Percentiles rank a stretch among this genome's conserved stretches.
phyloP scores from a whole-genome alignment of 2,113 vertebrate genomes.

The Ibidorhyncha struthersii region DNA sequence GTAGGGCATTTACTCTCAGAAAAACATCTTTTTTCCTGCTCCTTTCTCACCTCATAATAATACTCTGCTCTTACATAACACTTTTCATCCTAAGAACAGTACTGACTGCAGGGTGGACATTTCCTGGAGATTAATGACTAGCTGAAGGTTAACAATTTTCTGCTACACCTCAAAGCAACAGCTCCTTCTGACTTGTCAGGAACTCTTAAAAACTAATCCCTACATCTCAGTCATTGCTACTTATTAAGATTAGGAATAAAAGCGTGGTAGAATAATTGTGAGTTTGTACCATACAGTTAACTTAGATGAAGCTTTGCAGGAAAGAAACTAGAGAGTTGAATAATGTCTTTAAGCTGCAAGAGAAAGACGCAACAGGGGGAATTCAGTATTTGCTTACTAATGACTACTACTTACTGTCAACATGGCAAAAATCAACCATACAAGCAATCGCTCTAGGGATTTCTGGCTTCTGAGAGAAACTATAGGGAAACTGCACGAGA shows the following conservation, averaged over 20 bases:
- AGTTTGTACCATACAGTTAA: neutral
- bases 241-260: neutral
- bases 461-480: neutral
- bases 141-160: neutral
- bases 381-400: neutral
- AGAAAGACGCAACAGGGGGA: neutral
- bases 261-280: neutral
- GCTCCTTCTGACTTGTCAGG: neutral
- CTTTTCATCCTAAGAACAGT: neutral
- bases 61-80: neutral
- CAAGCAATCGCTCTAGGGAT: neutral
- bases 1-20: neutral
- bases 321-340: neutral
- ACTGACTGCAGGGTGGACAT: neutral
- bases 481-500: neutral
- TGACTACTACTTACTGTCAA: neutral
- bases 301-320: neutral
- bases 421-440: neutral
- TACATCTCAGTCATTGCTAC: neutral
- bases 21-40: neutral
- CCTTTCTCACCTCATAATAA: neutral
- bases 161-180: slow-evolving; percentile 13
- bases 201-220: neutral
- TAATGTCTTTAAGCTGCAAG: neutral
- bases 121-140: slow-evolving; percentile 19